Base-by-base conservation (phyloP, 2,113 vertebrate species). In the Neoarius graeffei region DNA sequence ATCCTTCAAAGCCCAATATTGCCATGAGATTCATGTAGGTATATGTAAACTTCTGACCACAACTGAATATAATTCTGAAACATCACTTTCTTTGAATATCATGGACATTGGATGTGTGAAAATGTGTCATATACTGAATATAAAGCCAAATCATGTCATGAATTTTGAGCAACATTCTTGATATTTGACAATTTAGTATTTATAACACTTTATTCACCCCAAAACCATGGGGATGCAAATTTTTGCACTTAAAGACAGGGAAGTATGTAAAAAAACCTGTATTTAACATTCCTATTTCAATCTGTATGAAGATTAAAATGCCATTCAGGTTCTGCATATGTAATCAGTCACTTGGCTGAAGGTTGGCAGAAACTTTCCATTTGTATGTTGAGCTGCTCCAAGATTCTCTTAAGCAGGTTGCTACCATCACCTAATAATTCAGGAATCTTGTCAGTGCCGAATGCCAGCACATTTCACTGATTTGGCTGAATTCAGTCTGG, bases 401-500 rank as follows among this genome's bases (percentile, higher is more conserved):
- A 64, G 35, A 48, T 64, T 48, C 60, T n/a, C 25, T 67, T 80
- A 52, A 85, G 76, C 81, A 81, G 79, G 57, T 81, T 84, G 60
- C 76, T 85, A 50, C 76, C 42, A 64, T 85, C 73, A 85, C 86
- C 79, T 67, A 80, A 86, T 89, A 87, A 87, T 85, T 52, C 76
- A 66, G 85, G 56, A 77, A 77, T 64, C 59, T 64, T 74, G 66
- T 87, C 76, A 66, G 57, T 27, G 82, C 56, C 66, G 85, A 87
- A 87, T 87, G 64, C 57, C 83, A 82, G 60, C 35, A 10, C 57
- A 52, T 86, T 86, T 82, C 83, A 87, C 35, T 87, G 48, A 54
- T 84, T 76, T 81, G 54, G 76, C 27, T 35, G 54, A 87, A 89
- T 89, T 59, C 67, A 76, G 56, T 87, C 84, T 87, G 86, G 86